Evolutionary conservation across 64 coral and sea anemone species (phyloP), one percentile per base, ranked within the genome.

Genomic region (Montipora foliosa): DNA sequence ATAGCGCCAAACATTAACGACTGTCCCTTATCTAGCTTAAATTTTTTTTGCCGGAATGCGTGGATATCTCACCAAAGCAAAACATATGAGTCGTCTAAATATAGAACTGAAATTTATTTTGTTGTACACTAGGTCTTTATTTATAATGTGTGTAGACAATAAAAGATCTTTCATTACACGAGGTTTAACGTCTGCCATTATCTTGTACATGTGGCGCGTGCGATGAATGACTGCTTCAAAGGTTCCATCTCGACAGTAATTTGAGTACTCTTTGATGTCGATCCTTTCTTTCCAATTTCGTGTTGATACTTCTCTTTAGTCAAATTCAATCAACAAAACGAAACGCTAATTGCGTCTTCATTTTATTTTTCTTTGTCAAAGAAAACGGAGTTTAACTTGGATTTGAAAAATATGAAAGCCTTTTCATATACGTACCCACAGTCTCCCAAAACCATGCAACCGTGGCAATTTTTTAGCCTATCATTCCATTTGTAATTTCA

Each of bases 141-240:
- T 81, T 64, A n/a, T 5, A 55, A 64, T 8, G 9, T 11, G 17
- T 44, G 24, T 37, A 61, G 51, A 82, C 79, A 82, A 82, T 82
- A 5, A 13, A 13, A 16, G 44, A 44, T 64, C 55, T 64, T 64
- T 64, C n/a, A 44, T 44, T 82, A 62, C 80, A 82, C 80, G 80
- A 82, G 80, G 80, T 15, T 19, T 22, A 45, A 82, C 80, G 80
- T 24, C 22, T 44, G 29, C 58, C 5, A 64, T 82, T 82, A 57
- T 82, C 16, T 67, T 11, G 44, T 44, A 1, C 80, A 82, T 82
- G 80, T 82, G 80, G 24, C 58, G 29, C 80, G 53, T 22, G 55
- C 22, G 22, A 57, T 46, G 9, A 66, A 82, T 25, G 3, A 21
- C 62, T 82, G 58, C 79, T 57, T 6, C 22, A 60, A 81, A 5